A percentile compares a stretch with the other conserved stretches of the same genome.
Evolutionary conservation across 2,113 vertebrate species (phyloP).

Genomic region (Siphamia tubifer): DNA sequence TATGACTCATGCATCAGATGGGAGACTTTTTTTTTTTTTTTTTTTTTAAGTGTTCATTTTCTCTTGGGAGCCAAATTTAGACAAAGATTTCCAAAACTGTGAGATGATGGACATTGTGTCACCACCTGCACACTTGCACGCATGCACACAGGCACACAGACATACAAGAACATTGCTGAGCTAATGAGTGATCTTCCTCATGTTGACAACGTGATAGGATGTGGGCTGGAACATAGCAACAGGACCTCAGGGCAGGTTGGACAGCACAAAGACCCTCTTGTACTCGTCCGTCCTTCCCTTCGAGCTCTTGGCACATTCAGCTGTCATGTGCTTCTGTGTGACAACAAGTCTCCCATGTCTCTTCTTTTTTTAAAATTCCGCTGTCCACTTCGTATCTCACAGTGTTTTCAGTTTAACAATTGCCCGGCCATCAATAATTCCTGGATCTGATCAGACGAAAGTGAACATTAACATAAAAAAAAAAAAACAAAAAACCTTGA

Average conservation of each 20-base stretch:
- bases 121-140: background rate
- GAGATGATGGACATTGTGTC: conserved; percentile 8
- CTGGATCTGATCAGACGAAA: too few species aligned
- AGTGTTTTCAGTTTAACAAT: too few species aligned
- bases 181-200: conserved; percentile 57
- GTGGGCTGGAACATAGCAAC: conserved; percentile 47
- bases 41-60: conserved; percentile 5
- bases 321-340: conserved; percentile 53
- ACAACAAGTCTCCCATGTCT: conserved; percentile 16
- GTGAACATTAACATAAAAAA: too few species aligned
- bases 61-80: conserved; percentile 15
- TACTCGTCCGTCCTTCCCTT: conserved; percentile 24
- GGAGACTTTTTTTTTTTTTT: conserved; percentile 12
- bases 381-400: background rate
- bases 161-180: conserved; percentile 1
- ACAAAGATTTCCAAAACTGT: conserved; percentile 16
- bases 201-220: conserved; percentile 61
- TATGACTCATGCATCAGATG: conserved; percentile 33
- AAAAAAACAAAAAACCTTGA: too few species aligned
- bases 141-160: background rate
- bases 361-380: background rate
- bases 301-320: conserved; percentile 4
- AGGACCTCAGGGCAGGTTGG: conserved; percentile 44
- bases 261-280: conserved; percentile 49
- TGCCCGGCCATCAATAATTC: background rate